phyloP scores from a whole-genome alignment of 1,140 invertebrate genomes.

The Wasmannia auropunctata region DNA sequence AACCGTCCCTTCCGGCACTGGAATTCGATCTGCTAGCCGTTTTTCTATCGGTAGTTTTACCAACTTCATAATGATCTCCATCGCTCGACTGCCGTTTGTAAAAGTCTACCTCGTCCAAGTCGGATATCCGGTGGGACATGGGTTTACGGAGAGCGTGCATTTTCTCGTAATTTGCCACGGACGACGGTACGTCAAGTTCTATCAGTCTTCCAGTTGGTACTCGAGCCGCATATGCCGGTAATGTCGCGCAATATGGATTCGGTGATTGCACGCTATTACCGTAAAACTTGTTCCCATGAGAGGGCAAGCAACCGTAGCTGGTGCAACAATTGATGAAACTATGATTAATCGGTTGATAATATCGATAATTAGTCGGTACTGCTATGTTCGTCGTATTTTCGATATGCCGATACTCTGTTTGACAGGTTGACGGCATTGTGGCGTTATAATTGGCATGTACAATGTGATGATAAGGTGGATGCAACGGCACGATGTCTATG shows the following conservation, averaged over 20 bases:
- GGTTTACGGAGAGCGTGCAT: slow-evolving; percentile 65
- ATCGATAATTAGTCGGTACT: slow-evolving; percentile 54
- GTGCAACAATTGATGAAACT: slow-evolving; percentile 65
- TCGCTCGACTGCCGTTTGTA: slow-evolving; percentile 59
- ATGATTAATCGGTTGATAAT: slow-evolving; percentile 62
- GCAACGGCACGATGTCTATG: slow-evolving; percentile 32
- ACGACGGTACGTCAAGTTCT: slow-evolving; percentile 88
- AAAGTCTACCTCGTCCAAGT: slow-evolving; percentile 76
- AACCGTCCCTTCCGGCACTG: slow-evolving; percentile 79
- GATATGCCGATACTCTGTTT: slow-evolving; percentile 70
- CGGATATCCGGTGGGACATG: slow-evolving; percentile 52
- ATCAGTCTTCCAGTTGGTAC: slow-evolving; percentile 89
- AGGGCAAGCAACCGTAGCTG: slow-evolving; percentile 65
- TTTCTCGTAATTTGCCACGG: slow-evolving; percentile 73
- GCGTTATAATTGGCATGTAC: slow-evolving; percentile 74
- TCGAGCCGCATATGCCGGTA: slow-evolving; percentile 71
- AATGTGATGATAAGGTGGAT: slow-evolving; percentile 67
- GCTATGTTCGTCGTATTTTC: slow-evolving; percentile 65
- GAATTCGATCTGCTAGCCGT: slow-evolving; percentile 29
- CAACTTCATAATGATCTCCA: slow-evolving; percentile 68
- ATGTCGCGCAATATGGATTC: slow-evolving; percentile 66
- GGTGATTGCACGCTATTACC: slow-evolving; percentile 39
- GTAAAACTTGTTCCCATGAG: slow-evolving; percentile 68
- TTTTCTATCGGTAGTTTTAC: slow-evolving; percentile 71
- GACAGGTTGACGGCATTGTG: slow-evolving; percentile 65